Percentiles rank a stretch among this genome's conserved stretches.
Evolutionary conservation across 2,888 invertebrate species (phyloP).

Genomic region (Flabesymbios commensalis): DNA sequence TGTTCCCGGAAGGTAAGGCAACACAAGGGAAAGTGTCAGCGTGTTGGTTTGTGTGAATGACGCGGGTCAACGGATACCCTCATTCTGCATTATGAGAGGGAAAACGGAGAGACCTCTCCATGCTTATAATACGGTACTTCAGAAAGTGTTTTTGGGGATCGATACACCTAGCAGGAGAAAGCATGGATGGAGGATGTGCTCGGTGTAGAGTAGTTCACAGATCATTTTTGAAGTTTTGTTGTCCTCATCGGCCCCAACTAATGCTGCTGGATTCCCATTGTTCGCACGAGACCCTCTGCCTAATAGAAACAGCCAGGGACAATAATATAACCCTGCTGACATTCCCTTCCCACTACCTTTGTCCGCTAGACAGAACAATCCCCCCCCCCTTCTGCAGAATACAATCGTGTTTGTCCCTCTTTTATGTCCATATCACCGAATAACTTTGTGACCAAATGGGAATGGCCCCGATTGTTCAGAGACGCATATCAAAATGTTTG

Average conservation of each 20-base stretch:
- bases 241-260: conserved; percentile 36
- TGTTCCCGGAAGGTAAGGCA: not conserved
- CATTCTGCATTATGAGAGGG: not conserved
- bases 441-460: not conserved
- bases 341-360: conserved; percentile 15
- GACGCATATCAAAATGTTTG: no score
- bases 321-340: conserved; percentile 18
- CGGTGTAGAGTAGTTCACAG: conserved; percentile 35
- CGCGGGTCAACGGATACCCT: not conserved
- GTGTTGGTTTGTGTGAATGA: not conserved
- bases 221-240: conserved; percentile 35
- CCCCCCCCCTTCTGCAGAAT: conserved; percentile 11
- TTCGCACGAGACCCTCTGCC: conserved; percentile 31
- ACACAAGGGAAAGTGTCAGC: not conserved
- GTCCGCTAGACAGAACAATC: conserved; percentile 11
- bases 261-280: conserved; percentile 37
- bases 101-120: no score
- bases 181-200: conserved; percentile 38
- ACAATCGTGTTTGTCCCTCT: conserved; percentile 9
- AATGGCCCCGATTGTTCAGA: no score
- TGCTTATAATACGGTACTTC: not conserved
- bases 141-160: conserved; percentile 19
- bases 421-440: not conserved
- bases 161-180: conserved; percentile 33
- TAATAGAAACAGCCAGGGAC: conserved; percentile 30